Evolutionary conservation across 2,888 invertebrate genomes (phyloP).

Genomic region (Apodemia mormo): DNA sequence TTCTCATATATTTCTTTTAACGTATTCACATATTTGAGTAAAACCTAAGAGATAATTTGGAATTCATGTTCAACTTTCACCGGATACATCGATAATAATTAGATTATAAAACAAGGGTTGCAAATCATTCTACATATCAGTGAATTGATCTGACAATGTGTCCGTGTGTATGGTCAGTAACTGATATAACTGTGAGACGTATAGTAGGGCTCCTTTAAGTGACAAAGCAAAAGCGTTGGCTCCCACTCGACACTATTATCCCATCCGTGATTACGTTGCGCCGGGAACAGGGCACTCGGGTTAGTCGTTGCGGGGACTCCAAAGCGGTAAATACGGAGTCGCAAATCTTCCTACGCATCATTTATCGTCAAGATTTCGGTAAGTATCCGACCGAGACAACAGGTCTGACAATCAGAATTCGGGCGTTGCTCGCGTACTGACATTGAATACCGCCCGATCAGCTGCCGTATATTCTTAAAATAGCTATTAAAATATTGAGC

Average conservation of each 20-base stretch:
- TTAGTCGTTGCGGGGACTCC: conserved; percentile 77
- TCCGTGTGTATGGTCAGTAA: conserved; percentile 65
- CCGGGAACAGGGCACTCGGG: conserved; percentile 72
- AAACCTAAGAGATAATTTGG: conserved; percentile 24
- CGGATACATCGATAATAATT: conserved; percentile 75
- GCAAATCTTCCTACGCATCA: conserved; percentile 75
- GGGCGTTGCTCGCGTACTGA: conserved; percentile 54
- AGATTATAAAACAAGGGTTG: conserved; percentile 62
- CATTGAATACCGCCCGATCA: conserved; percentile 75
- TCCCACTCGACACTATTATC: conserved; percentile 75
- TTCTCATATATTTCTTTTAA: conserved; percentile 14
- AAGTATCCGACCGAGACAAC: conserved; percentile 48
- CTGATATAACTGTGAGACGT: conserved; percentile 63
- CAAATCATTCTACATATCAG: conserved; percentile 57
- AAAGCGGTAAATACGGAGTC: conserved; percentile 81
- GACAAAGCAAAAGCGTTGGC: conserved; percentile 74
- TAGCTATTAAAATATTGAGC: conserved; percentile 76
- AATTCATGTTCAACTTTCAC: conserved; percentile 61
- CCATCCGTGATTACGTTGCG: conserved; percentile 74
- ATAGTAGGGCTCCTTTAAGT: conserved; percentile 72
- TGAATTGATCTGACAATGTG: conserved; percentile 63
- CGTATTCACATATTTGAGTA: neutral
- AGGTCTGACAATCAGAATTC: conserved; percentile 35
- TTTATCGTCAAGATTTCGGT: conserved; percentile 79
- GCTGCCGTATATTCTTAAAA: conserved; percentile 77